Evolutionary conservation across 2,888 invertebrate species (phyloP), one percentile per base, ranked within the genome.

Genomic region (Sicus ferrugineus): DNA sequence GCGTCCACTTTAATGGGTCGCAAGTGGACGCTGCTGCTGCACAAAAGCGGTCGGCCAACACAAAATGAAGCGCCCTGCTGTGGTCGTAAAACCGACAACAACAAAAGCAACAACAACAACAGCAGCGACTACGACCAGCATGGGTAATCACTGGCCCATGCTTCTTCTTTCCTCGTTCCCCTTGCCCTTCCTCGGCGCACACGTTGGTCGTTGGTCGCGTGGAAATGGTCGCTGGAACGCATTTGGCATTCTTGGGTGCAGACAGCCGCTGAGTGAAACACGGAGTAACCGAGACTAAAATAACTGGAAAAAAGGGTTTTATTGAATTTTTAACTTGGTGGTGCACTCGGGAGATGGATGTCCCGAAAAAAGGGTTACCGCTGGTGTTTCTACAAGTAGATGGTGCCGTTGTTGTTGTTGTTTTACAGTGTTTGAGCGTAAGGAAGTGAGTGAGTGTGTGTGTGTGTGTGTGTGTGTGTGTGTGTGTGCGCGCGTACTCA

Each of bases 61-160:
- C 38, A 42, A 56, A 56, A 56, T 11, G 34, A 61, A 61, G 67
- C 58, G 16, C 48, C 67, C 67, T 67, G 67, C 58, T 66, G 65
- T 11, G 65, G 42, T 42, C n/a, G 21, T 65, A 28, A 66, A 54
- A 54, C 38, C 9, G 21, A 50, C 50, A 54, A 21, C 56, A 56
- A 19, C 31, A 56, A 56, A 5, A 66, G 46, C 56, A 58, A 66
- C 64, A 50, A 65, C 52, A 52, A 31, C 38, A 66, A 66, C 56
- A 21, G 58, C 28, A 67, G 14, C 11, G n/a, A 16, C 42, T 52
- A 52, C 21, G 21, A 38, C 26, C 4, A 52, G 19, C 23, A 9
- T 23, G 21, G 21, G 21, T 52, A 23, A 52, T 52, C 21, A 52
- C 38, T 52, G 26, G n/a, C 42, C 42, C 42, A 42, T 42, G n/a